These are phyloP conservation scores for Apodemus sylvaticus DNA, from an alignment of 2,113 vertebrate genomes.

Conservation along the genomic window DNA sequence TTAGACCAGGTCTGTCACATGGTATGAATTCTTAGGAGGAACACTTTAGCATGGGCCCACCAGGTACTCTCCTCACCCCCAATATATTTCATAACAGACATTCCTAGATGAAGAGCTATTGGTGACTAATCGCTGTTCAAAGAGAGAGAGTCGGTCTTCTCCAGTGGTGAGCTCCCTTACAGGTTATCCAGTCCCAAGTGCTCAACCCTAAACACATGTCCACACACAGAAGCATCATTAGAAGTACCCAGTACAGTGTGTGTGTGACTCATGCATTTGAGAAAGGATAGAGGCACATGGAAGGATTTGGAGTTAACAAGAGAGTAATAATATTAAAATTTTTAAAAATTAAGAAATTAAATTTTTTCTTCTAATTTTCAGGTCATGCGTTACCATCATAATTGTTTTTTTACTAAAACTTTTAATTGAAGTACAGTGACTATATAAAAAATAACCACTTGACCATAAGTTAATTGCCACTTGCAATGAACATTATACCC, in stretches of 20 bases:
- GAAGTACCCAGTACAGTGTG: neutral
- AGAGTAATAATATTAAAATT: neutral
- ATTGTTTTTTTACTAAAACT: neutral
- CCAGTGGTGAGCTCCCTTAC: neutral
- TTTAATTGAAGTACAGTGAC: neutral
- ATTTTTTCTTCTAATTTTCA: neutral
- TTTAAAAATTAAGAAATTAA: neutral
- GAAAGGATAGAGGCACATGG: neutral
- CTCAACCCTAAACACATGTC: neutral
- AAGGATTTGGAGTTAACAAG: neutral
- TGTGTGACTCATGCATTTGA: neutral
- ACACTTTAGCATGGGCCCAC: too few relatives aligned
- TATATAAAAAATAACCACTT: neutral
- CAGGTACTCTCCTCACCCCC: too few relatives aligned
- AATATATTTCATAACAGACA: neutral
- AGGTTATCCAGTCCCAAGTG: neutral
- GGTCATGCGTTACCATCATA: neutral
- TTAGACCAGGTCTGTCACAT: too few relatives aligned
- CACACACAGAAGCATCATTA: neutral
- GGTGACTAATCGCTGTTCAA: neutral
- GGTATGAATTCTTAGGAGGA: too few relatives aligned
- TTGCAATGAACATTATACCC: neutral
- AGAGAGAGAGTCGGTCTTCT: neutral
- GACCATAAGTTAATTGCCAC: neutral
- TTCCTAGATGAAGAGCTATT: neutral